phyloP scores from a whole-genome alignment of 1,140 invertebrate genomes.

The Platyura marginata region DNA sequence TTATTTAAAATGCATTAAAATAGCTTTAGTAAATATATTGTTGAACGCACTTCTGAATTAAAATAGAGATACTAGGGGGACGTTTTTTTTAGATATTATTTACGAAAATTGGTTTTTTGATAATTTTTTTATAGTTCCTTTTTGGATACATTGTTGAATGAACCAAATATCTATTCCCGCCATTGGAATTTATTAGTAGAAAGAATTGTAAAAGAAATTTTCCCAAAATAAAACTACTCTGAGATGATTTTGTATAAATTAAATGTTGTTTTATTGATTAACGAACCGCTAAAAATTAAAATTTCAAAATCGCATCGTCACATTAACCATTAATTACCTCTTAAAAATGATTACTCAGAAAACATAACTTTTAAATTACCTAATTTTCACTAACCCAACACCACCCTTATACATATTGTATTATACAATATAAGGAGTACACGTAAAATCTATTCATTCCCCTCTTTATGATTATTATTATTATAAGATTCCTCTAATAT shows the following conservation, averaged over 20 bases:
- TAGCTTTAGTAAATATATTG: no score
- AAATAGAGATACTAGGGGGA: no score
- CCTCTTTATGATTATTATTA: not conserved
- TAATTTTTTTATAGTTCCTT: no score
- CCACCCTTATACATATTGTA: not conserved
- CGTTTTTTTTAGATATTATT: no score
- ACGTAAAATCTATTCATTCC: not conserved
- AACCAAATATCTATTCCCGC: not conserved
- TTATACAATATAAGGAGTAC: not conserved
- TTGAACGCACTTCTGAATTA: no score
- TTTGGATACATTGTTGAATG: no score
- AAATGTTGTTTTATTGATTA: not conserved
- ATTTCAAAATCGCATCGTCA: not conserved
- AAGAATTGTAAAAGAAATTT: not conserved
- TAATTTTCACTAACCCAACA: slow-evolving; percentile 2
- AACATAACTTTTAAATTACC: slow-evolving; percentile 1
- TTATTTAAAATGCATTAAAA: no score
- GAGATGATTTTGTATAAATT: no score
- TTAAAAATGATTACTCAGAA: not conserved
- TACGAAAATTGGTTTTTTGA: no score
- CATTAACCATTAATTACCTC: slow-evolving; percentile 1
- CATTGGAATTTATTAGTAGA: not conserved
- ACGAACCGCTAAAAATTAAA: not conserved
- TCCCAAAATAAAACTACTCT: not conserved
- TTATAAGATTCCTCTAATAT: slow-evolving; percentile 3